Evolutionary conservation across 2,113 vertebrate species (phyloP).

Genomic region (Cochlearius cochlearius): DNA sequence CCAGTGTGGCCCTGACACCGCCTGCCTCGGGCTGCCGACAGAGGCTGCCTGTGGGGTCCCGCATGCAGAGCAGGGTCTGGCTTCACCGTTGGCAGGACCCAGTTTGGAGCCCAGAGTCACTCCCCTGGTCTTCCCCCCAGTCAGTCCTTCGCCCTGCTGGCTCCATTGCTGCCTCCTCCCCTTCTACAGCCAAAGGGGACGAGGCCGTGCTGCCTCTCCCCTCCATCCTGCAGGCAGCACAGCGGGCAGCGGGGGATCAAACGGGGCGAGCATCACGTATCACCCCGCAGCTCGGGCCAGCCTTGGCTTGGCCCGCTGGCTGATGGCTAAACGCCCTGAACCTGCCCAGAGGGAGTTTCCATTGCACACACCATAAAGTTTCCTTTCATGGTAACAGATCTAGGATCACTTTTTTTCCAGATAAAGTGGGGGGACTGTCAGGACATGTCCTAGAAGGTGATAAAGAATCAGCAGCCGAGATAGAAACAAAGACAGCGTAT

Average conservation of each 20-base stretch:
- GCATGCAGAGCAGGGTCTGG: background rate
- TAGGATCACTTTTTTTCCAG: background rate
- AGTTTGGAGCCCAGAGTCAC: background rate
- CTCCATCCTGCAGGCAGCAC: background rate
- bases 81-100: background rate
- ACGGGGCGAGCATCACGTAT: background rate
- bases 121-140: background rate
- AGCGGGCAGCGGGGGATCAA: background rate
- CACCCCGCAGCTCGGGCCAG: background rate
- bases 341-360: slow-evolving; percentile 20
- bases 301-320: accelerated
- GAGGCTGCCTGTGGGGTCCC: background rate
- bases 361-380: background rate
- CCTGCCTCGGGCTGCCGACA: background rate
- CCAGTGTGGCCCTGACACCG: background rate
- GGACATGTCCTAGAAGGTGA: background rate
- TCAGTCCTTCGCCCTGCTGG: accelerated
- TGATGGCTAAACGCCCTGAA: background rate
- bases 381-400: slow-evolving; percentile 14
- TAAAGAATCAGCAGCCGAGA: background rate
- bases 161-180: background rate
- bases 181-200: accelerated
- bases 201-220: background rate
- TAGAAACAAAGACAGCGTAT: background rate
- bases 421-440: background rate